Evolutionary conservation across 2,888 invertebrate genomes (phyloP), one percentile per base, ranked within the genome.

Genomic region (Podotricha telesiphe): DNA sequence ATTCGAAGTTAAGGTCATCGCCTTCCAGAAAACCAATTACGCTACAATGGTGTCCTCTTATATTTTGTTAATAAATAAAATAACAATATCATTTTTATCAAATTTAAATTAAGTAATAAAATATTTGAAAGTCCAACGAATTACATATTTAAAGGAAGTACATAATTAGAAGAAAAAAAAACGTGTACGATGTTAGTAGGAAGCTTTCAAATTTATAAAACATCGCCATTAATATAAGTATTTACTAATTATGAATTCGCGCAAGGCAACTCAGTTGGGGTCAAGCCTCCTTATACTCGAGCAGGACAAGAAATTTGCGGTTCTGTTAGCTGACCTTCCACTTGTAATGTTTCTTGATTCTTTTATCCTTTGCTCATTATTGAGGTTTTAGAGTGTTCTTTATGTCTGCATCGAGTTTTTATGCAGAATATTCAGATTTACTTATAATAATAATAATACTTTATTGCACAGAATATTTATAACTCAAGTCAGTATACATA

Each of bases 241-340:
- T 67, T 74, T 61, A 67, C 67, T 72, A 69, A 69, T 67, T 70
- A 65, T 67, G 66, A 65, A 51, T 59, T 65, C 40, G 45, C 55
- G 63, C 65, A 66, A 51, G 63, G 66, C 74, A 65, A 66, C 65
- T 73, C 74, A 68, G 72, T 80, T 80, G 83, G 86, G 89, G 89
- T 87, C 86, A 83, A 87, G 88, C 70, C 76, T 82, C 78, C 87
- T 89, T 83, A 83, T 86, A 86, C 85, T 78, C 82, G 74, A 81
- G 81, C 77, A 83, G 85, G 84, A 86, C 86, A 85, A 85, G 84
- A 86, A 86, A 88, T 88, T 86, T 84, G 86, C 80, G 86, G 86
- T 84, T 83, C 83, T 79, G 84, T 83, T 59, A 68, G 74, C 78
- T 78, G 80, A 81, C 81, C 77, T 82, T 79, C 79, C 82, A 82